Conservation (phyloP, 2,797 vertebrate species). For the Microcaecilia unicolor region DNA sequence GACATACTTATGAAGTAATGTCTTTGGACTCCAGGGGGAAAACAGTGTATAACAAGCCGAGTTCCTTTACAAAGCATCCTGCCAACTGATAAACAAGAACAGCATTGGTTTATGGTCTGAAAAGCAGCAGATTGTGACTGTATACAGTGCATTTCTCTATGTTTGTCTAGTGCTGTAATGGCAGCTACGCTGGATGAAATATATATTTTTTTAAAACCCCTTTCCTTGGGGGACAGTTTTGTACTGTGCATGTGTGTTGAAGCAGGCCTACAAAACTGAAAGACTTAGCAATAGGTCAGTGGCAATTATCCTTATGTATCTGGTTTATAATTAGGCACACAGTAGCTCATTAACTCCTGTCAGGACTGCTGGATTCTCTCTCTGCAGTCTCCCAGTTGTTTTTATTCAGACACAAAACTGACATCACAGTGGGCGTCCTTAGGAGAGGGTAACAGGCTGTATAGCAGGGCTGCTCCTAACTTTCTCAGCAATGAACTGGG, state of each 20-base stretch:
- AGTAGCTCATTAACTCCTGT: too few species aligned
- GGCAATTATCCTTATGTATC: too few species aligned
- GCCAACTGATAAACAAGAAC: conserved; percentile 12
- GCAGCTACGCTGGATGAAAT: background rate
- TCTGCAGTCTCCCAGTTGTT: conserved; percentile 11
- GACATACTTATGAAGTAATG: conserved; percentile 26
- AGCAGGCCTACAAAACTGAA: too few species aligned
- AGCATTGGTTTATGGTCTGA: conserved; percentile 4
- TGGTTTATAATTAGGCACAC: too few species aligned
- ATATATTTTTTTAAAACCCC: too few species aligned
- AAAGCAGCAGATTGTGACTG: background rate
- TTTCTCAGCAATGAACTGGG: conserved; percentile 20
- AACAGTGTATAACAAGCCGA: conserved; percentile 14
- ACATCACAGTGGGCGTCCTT: conserved; percentile 14
- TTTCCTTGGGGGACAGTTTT: too few species aligned
- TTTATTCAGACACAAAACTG: conserved; percentile 15
- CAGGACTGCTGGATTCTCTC: too few species aligned
- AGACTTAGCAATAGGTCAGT: too few species aligned
- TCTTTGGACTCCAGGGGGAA: conserved; percentile 18
- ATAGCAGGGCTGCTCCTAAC: conserved; percentile 1
- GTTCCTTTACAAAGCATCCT: conserved; percentile 20
- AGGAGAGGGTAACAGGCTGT: conserved; percentile 18
- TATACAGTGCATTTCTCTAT: fast-evolving
- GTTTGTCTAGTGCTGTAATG: fast-evolving
- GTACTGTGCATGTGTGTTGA: too few species aligned